Evolutionary conservation across 2,888 invertebrate genomes (phyloP).

Genomic region (Drosophila pseudotalamancana): DNA sequence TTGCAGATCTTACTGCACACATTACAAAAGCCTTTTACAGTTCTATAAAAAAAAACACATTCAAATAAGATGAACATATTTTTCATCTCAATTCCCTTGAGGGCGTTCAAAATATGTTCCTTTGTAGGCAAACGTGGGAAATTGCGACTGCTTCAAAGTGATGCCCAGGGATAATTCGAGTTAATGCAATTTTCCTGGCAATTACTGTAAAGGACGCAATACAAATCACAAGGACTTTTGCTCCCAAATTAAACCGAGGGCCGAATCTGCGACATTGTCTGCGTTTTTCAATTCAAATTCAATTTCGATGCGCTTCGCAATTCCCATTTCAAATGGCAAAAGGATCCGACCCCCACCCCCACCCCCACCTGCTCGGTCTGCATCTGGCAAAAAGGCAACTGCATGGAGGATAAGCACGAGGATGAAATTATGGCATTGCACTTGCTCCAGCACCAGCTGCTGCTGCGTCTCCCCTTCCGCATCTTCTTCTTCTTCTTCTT

Average conservation of each 20-base stretch:
- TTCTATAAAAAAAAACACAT: too few relatives aligned
- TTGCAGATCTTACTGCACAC: too few relatives aligned
- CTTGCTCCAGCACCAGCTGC: conserved; percentile 49
- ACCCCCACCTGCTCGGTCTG: conserved; percentile 7
- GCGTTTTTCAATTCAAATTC: conserved; percentile 64
- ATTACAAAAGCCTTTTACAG: too few relatives aligned
- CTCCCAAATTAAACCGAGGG: conserved; percentile 22
- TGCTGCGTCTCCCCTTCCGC: neutral
- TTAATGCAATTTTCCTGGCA: conserved; percentile 51
- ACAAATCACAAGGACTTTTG: conserved; percentile 33
- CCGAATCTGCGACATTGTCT: conserved; percentile 34
- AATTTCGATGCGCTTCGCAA: conserved; percentile 54
- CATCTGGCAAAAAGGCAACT: conserved; percentile 58
- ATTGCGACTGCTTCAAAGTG: conserved; percentile 41
- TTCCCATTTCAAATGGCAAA: conserved; percentile 49
- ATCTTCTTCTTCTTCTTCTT: too few relatives aligned
- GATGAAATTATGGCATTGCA: conserved; percentile 70
- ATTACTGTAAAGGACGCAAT: conserved; percentile 35
- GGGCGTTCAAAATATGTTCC: neutral
- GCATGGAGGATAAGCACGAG: conserved; percentile 45
- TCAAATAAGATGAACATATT: too few relatives aligned
- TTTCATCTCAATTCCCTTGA: conserved; percentile 1
- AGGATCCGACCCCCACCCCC: conserved; percentile 19
- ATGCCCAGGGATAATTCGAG: conserved; percentile 54
- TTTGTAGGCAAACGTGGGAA: conserved; percentile 9